These are phyloP conservation scores for Telmatochromis bifrenatus DNA, from an alignment of 2,113 vertebrate species.

Conservation along the genomic window DNA sequence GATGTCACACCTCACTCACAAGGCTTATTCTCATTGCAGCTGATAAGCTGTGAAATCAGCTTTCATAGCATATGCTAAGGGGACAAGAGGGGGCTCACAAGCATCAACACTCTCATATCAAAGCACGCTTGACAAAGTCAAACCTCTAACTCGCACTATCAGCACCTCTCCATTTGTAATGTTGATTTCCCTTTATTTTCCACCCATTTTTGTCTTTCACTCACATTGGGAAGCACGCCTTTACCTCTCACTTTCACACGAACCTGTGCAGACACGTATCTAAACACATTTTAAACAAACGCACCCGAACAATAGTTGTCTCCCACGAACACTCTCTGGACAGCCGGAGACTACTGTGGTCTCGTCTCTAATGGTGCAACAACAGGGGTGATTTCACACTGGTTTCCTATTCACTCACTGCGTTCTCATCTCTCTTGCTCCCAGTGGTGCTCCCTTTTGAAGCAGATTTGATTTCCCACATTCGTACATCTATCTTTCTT, in stretches of 20 bases:
- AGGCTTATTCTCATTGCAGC: constrained; percentile 19
- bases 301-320: background rate
- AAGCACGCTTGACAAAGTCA: constrained; percentile 12
- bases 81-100: background rate
- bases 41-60: constrained; percentile 44
- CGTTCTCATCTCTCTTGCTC: constrained; percentile 27
- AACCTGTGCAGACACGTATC: background rate
- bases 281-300: background rate
- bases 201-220: background rate
- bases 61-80: constrained; percentile 31
- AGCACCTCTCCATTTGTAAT: background rate
- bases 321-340: background rate
- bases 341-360: constrained; percentile 18
- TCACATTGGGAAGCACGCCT: background rate
- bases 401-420: constrained; percentile 25
- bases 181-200: background rate
- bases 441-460: constrained; percentile 48
- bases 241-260: background rate
- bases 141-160: background rate
- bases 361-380: constrained; percentile 3
- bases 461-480: constrained; percentile 49
- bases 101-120: constrained; percentile 30
- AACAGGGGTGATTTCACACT: constrained; percentile 41
- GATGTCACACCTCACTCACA: constrained; percentile 28
- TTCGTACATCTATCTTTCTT: constrained; percentile 47